These are phyloP conservation scores for Leptatherina wallacei DNA, from an alignment of 2,797 vertebrate genomes.

Conservation along the genomic window DNA sequence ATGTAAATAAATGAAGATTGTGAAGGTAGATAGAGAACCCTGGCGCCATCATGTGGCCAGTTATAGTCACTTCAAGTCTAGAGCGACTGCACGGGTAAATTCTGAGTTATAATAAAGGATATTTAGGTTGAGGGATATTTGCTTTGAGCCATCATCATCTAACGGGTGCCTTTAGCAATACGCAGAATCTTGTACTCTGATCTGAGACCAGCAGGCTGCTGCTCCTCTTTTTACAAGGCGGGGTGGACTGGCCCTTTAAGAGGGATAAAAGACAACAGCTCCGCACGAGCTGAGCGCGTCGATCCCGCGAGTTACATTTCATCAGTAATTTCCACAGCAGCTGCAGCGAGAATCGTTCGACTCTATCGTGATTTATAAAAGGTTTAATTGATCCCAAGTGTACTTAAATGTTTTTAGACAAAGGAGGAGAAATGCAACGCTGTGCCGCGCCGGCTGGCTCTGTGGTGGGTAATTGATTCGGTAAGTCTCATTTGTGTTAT, in stretches of 20 bases:
- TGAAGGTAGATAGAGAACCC: not conserved
- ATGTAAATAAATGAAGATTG: not conserved
- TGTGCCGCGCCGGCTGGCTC: constrained; percentile 26
- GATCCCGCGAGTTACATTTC: constrained; percentile 52
- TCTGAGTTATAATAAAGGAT: accelerated
- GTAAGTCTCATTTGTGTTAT: constrained; percentile 70
- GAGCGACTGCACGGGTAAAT: not conserved
- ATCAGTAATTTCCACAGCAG: not conserved
- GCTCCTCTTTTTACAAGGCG: not conserved
- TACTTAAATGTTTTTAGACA: not conserved
- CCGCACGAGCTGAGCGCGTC: constrained; percentile 45
- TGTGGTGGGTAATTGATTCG: constrained; percentile 68
- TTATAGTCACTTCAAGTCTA: not conserved
- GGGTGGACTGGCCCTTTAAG: constrained; percentile 76
- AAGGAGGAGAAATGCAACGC: constrained; percentile 41
- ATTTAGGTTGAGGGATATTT: not conserved
- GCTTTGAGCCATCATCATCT: not conserved
- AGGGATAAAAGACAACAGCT: constrained; percentile 43
- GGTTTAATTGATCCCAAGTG: not conserved
- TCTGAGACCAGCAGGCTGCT: not conserved
- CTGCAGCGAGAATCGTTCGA: not conserved
- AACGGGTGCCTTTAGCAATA: not conserved
- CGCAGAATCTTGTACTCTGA: not conserved
- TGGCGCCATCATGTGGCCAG: constrained; percentile 41
- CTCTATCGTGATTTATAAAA: not conserved